These are phyloP conservation scores for Tachina fera DNA, from an alignment of 2,888 invertebrate genomes.

Conservation along the genomic window DNA sequence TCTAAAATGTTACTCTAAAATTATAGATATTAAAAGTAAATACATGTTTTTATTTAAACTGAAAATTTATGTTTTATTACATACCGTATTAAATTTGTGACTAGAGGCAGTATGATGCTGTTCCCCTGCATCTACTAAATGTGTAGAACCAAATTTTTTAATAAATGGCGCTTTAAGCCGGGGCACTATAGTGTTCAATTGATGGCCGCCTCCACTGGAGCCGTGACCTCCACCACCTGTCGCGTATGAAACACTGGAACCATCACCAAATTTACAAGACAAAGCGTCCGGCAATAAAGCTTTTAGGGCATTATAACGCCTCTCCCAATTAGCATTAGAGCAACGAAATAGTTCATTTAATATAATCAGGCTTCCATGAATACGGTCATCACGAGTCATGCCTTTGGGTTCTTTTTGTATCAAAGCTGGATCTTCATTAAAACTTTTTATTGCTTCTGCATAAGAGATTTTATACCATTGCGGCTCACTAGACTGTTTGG, in stretches of 20 bases:
- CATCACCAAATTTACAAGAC: slow-evolving; percentile 76
- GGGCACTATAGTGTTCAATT: slow-evolving; percentile 80
- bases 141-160: slow-evolving; percentile 79
- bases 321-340: slow-evolving; percentile 94
- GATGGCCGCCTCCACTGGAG: slow-evolving; percentile 72
- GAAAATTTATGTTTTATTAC: neutral
- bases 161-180: slow-evolving; percentile 83
- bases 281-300: slow-evolving; percentile 83
- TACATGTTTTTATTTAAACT: neutral
- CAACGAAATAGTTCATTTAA: slow-evolving; percentile 96
- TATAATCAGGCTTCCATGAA: slow-evolving; percentile 96
- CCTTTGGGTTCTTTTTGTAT: slow-evolving; percentile 87
- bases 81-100: slow-evolving; percentile 77
- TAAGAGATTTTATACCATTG: slow-evolving; percentile 97
- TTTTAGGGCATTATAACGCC: slow-evolving; percentile 89
- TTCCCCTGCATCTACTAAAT: slow-evolving; percentile 78
- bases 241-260: slow-evolving; percentile 54
- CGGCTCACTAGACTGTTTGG: slow-evolving; percentile 94
- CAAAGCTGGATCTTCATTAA: slow-evolving; percentile 85
- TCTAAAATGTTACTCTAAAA: slow-evolving; percentile 87
- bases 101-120: slow-evolving; percentile 76
- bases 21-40: neutral
- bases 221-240: slow-evolving; percentile 64
- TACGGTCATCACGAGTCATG: slow-evolving; percentile 92
- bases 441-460: slow-evolving; percentile 92